Evolutionary conservation across 1,140 invertebrate genomes (phyloP).

Genomic region (Bombus vancouverensis): DNA sequence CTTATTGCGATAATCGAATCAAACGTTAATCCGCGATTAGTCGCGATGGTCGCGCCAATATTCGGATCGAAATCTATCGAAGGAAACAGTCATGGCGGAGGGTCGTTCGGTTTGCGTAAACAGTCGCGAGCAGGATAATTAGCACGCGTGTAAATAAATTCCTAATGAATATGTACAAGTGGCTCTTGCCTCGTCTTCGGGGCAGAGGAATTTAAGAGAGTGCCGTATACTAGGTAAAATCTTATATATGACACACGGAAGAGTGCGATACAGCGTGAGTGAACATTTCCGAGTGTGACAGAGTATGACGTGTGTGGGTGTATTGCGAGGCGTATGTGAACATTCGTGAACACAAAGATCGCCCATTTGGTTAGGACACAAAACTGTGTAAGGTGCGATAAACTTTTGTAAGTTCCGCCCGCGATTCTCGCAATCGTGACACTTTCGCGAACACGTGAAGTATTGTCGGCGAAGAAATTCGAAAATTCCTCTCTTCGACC

Average conservation of each 20-base stretch:
- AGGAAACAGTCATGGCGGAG: slow-evolving; percentile 46
- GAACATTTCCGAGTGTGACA: slow-evolving; percentile 47
- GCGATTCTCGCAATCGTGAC: slow-evolving; percentile 19
- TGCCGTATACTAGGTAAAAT: slow-evolving; percentile 70
- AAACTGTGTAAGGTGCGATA: slow-evolving; percentile 34
- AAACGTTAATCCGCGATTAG: background rate
- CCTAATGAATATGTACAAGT: slow-evolving; percentile 81
- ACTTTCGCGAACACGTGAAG: slow-evolving; percentile 8
- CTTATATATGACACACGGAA: slow-evolving; percentile 61
- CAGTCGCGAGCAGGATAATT: slow-evolving; percentile 72
- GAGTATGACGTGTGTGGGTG: slow-evolving; percentile 53
- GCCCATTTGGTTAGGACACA: slow-evolving; percentile 2
- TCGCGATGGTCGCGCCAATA: background rate
- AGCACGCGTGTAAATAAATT: slow-evolving; percentile 82
- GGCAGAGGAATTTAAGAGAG: slow-evolving; percentile 68
- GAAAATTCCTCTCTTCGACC: slow-evolving; percentile 39
- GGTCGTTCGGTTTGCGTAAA: slow-evolving; percentile 46
- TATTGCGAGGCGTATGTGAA: slow-evolving; percentile 4
- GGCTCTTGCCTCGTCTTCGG: slow-evolving; percentile 59
- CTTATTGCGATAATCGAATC: background rate
- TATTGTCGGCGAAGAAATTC: slow-evolving; percentile 31
- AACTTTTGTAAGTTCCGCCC: slow-evolving; percentile 22
- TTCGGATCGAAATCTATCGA: background rate
- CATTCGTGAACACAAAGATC: background rate
- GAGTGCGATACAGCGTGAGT: slow-evolving; percentile 42